Evolutionary conservation across 2,888 invertebrate species (phyloP).

Genomic region (Zele albiditarsus): DNA sequence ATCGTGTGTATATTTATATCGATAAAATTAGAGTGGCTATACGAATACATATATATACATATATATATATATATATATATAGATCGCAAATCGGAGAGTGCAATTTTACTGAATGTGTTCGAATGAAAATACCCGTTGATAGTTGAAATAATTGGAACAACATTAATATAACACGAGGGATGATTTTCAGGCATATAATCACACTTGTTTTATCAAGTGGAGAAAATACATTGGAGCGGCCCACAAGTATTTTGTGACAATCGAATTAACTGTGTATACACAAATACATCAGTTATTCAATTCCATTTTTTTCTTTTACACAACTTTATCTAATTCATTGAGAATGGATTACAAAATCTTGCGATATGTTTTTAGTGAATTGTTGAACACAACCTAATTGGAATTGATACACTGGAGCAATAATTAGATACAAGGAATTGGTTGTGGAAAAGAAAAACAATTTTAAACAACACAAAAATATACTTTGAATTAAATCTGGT

Average conservation of each 20-base stretch:
- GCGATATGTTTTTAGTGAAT: too few species aligned
- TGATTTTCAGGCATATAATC: constrained; percentile 10
- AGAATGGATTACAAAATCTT: too few species aligned
- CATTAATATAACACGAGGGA: not conserved
- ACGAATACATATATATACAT: not conserved
- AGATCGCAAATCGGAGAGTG: constrained; percentile 16
- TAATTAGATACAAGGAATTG: too few species aligned
- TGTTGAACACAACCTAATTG: too few species aligned
- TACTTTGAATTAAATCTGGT: too few species aligned
- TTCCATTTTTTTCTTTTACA: not conserved
- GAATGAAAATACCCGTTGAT: constrained; percentile 18
- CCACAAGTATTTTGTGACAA: not conserved
- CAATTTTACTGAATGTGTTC: constrained; percentile 34
- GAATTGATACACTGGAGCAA: too few species aligned
- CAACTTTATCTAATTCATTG: too few species aligned
- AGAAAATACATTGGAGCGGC: not conserved
- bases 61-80: not conserved
- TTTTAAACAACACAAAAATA: too few species aligned
- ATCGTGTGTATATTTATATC: not conserved
- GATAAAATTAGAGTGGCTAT: not conserved
- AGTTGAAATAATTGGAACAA: constrained; percentile 15
- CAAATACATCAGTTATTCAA: not conserved
- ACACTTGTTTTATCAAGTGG: not conserved
- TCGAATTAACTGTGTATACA: not conserved
- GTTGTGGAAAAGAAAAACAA: too few species aligned